Evolutionary conservation across 2,888 invertebrate species (phyloP), one percentile per base, ranked within the genome.

Genomic region (Nysson spinosus): DNA sequence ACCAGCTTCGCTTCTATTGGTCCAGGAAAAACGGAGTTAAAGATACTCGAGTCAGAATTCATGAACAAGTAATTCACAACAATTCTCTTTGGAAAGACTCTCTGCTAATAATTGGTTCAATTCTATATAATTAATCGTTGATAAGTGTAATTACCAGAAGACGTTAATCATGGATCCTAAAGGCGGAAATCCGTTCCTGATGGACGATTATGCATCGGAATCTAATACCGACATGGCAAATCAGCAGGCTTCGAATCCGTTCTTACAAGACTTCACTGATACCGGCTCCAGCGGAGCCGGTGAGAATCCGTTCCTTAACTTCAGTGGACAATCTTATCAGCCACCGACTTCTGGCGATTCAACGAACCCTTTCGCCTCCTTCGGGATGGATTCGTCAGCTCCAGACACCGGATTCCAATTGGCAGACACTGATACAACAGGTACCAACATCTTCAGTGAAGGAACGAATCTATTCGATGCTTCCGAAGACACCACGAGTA

Each of bases 101-200:
- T 46, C 20, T 12, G 12, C 40, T 26, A 16, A 2, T n/a, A 42
- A 6, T 34, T n/a, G 4, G 17, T 4, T 35, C 40, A 49, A 61
- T 12, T 40, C 9, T 5, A 22, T 9, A 20, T 26, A 54, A 46
- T 22, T 30, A 19, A 7, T n/a, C n/a, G n/a, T n/a, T n/a, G n/a
- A n/a, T n/a, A n/a, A n/a, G n/a, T n/a, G n/a, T n/a, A n/a, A n/a
- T n/a, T 17, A 39, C n/a, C 12, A 26, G 6, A 14, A 28, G 1
- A 37, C 11, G 6, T 24, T 28, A 35, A 90, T 83, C 69, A 93
- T 93, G 93, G 87, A 88, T 72, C 80, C 86, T 1, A 89, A 88
- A 72, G 88, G 89, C 12, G 94, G 93, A 39, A 95, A 95, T 89
- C 95, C 95, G 16, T 95, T 95, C 83, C 88, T 95, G 52, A 93